These are phyloP conservation scores for Aegotheles bennettii DNA, from an alignment of 2,113 vertebrate species.

Conservation along the genomic window DNA sequence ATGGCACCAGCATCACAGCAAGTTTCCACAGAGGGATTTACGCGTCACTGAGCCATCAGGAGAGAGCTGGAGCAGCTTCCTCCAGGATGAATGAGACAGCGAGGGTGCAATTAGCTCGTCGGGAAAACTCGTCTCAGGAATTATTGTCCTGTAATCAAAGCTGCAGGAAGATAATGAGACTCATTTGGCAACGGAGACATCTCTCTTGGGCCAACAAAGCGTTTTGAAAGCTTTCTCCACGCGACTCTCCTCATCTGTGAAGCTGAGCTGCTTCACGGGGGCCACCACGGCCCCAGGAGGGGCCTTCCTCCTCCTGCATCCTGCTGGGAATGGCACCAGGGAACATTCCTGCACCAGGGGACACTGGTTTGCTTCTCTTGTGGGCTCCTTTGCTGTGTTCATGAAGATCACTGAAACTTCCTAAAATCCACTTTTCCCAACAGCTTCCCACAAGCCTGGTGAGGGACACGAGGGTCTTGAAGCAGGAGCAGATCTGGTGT, in stretches of 20 bases:
- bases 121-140: background rate
- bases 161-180: background rate
- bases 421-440: background rate
- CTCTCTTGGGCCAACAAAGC: background rate
- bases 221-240: background rate
- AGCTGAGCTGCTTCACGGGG: rapidly evolving
- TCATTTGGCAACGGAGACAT: background rate
- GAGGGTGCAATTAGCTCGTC: background rate
- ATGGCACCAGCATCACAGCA: rapidly evolving
- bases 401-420: rapidly evolving
- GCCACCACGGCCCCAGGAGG: rapidly evolving
- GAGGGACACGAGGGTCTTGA: background rate
- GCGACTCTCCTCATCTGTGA: background rate
- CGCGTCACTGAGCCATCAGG: background rate
- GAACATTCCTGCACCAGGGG: too few species aligned
- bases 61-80: background rate
- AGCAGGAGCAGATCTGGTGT: rapidly evolving
- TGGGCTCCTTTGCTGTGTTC: rapidly evolving
- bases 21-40: too few species aligned
- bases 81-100: background rate
- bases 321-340: too few species aligned
- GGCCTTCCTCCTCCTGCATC: rapidly evolving
- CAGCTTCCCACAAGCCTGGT: rapidly evolving
- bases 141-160: background rate
- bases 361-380: too few species aligned